Percentiles rank a stretch among this genome's conserved stretches.
phyloP scores from a whole-genome alignment of 2,797 vertebrate genomes.

The Erithacus rubecula region DNA sequence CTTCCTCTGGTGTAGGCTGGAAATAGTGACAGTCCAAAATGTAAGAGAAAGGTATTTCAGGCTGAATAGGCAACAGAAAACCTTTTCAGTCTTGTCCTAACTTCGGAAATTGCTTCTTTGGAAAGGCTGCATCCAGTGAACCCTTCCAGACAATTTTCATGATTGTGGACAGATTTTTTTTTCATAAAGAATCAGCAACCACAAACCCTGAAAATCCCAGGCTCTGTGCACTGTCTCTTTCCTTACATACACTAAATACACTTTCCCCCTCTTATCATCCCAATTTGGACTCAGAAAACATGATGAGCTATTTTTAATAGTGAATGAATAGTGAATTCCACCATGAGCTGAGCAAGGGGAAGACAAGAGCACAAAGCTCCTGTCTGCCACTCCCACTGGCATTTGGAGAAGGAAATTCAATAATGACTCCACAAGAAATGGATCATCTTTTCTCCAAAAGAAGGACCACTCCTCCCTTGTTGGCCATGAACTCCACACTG shows the following conservation, averaged over 20 bases:
- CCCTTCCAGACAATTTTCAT: background rate
- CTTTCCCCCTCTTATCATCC: background rate
- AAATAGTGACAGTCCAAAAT: background rate
- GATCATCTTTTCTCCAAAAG: background rate
- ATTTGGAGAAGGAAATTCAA: background rate
- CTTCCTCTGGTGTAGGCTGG: background rate
- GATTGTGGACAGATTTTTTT: background rate
- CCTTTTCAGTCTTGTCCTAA: background rate
- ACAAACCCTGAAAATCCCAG: background rate
- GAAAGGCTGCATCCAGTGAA: background rate
- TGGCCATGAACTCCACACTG: background rate
- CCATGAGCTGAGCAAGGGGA: background rate
- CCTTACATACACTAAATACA: background rate
- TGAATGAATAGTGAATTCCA: background rate
- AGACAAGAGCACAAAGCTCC: background rate
- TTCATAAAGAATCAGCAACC: background rate
- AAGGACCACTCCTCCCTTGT: background rate
- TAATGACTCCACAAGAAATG: background rate
- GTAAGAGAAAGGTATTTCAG: background rate
- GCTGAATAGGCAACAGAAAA: background rate
- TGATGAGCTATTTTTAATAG: background rate
- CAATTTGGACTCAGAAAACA: background rate
- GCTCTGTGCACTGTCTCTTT: background rate
- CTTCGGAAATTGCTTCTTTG: background rate
- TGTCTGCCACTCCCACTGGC: background rate